Percentiles rank a stretch among this genome's conserved stretches.
Conservation (phyloP, 2,113 vertebrate genomes). For the Sinocyclocheilus grahami region DNA sequence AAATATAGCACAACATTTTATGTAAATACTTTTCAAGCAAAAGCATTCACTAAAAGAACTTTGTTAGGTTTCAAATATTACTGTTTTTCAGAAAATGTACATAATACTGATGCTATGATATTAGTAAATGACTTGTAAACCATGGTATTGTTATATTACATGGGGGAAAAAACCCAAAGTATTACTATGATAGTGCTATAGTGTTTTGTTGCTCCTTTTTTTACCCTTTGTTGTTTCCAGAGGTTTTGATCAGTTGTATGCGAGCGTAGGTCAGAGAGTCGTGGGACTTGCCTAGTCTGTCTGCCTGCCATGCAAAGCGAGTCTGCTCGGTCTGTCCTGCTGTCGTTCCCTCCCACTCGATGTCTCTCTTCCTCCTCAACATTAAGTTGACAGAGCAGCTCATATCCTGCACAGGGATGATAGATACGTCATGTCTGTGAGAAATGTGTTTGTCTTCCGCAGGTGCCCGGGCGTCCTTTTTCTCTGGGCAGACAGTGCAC, state of each 20-base stretch:
- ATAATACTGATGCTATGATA: background rate
- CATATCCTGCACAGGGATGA: slow-evolving; percentile 89
- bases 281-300: background rate
- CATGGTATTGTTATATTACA: background rate
- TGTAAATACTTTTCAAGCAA: background rate
- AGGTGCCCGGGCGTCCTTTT: slow-evolving; percentile 83
- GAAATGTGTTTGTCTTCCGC: slow-evolving; percentile 89
- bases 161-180: background rate
- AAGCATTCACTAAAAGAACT: background rate
- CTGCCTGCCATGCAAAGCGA: slow-evolving; percentile 6
- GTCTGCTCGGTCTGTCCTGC: slow-evolving; percentile 10
- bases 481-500: slow-evolving; percentile 76
- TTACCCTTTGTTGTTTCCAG: background rate
- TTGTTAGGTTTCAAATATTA: background rate
- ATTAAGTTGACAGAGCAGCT: slow-evolving; percentile 86
- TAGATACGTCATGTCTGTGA: slow-evolving; percentile 88
- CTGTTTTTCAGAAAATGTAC: background rate
- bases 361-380: slow-evolving; percentile 49
- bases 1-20: background rate
- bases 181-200: background rate
- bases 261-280: background rate
- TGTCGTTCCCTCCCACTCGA: slow-evolving; percentile 28
- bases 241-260: slow-evolving; percentile 10
- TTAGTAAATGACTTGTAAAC: background rate
- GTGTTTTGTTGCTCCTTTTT: background rate